phyloP scores from a whole-genome alignment of 1,140 invertebrate species.

The Cryptotermes secundus region DNA sequence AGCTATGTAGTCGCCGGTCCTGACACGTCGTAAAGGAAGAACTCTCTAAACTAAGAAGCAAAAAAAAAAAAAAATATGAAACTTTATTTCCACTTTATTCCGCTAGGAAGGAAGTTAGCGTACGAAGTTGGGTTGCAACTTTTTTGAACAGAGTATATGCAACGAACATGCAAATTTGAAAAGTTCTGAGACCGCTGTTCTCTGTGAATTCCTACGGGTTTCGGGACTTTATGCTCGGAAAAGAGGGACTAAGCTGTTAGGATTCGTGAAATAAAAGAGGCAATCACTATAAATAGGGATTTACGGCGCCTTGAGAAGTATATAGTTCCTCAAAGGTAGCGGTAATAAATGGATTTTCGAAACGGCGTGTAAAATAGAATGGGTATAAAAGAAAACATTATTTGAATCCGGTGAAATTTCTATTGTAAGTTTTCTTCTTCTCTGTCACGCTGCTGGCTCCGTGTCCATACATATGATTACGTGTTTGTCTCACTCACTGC shows the following conservation, averaged over 20 bases:
- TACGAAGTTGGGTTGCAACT: not conserved
- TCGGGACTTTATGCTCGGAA: not conserved
- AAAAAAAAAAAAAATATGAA: too few relatives aligned
- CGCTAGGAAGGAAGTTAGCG: too few relatives aligned
- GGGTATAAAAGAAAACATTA: slow-evolving; percentile 5
- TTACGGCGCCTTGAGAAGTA: not conserved
- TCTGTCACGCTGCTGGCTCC: not conserved
- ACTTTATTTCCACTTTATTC: too few relatives aligned
- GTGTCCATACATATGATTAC: not conserved
- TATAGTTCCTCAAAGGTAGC: not conserved
- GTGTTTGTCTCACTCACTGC: not conserved
- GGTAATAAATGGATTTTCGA: not conserved
- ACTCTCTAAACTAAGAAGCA: too few relatives aligned
- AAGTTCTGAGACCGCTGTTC: not conserved
- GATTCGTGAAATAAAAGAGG: not conserved
- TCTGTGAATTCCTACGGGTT: not conserved
- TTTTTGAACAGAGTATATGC: not conserved
- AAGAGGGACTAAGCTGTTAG: not conserved
- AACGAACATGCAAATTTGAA: not conserved
- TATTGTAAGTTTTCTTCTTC: not conserved
- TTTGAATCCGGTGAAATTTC: slow-evolving; percentile 1
- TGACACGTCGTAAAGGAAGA: too few relatives aligned
- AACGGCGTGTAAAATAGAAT: not conserved
- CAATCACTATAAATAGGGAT: slow-evolving; percentile 10
- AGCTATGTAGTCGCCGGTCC: too few relatives aligned